Evolutionary conservation across 1,140 invertebrate genomes (phyloP).

Genomic region (Brachionus paranguensis): DNA sequence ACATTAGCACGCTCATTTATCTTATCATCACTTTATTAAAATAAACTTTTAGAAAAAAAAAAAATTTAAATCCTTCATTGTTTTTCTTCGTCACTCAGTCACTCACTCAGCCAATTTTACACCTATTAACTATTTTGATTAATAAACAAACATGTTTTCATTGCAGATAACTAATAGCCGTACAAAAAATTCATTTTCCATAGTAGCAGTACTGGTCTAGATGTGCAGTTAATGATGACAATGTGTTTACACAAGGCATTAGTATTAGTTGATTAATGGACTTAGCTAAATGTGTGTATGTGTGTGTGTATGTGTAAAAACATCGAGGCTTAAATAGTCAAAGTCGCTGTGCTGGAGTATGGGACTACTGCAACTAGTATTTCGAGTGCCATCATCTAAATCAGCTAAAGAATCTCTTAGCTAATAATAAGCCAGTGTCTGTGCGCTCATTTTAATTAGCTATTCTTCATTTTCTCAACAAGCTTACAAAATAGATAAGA

Average conservation of each 20-base stretch:
- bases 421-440: constrained; percentile 1
- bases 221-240: neutral
- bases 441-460: neutral
- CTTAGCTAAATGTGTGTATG: neutral
- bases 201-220: neutral
- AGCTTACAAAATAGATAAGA: constrained; percentile 2
- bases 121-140: neutral
- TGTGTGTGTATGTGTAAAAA: neutral
- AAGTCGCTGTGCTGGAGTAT: neutral
- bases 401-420: neutral
- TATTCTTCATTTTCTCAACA: neutral
- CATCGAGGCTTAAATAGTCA: neutral
- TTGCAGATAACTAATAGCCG: constrained; percentile 30
- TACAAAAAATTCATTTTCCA: neutral
- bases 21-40: neutral
- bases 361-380: neutral
- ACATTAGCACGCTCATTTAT: constrained; percentile 6
- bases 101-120: neutral
- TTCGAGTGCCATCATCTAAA: neutral
- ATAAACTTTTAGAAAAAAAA: neutral
- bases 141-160: neutral
- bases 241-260: neutral
- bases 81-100: neutral
- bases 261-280: neutral
- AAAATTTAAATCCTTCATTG: too few species aligned